Evolutionary conservation across 2,797 vertebrate genomes (phyloP).

Genomic region (Chelonia mydas): DNA sequence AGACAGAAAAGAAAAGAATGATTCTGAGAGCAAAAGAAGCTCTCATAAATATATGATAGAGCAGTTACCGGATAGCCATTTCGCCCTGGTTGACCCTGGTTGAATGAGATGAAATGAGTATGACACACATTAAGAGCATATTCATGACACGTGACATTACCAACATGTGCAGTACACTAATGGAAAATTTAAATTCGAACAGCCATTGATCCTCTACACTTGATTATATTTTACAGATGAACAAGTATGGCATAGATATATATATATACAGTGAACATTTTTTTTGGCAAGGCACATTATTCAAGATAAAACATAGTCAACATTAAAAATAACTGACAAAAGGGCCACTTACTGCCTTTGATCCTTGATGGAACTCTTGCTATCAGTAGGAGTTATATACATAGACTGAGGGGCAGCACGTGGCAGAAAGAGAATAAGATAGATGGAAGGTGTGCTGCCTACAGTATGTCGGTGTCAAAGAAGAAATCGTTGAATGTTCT

Average conservation of each 20-base stretch:
- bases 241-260: not conserved
- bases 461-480: not conserved
- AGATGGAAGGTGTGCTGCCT: not conserved
- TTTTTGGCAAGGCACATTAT: not conserved
- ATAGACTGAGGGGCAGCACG: not conserved
- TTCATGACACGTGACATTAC: constrained; percentile 55
- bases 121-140: constrained; percentile 71
- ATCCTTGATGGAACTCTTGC: not conserved
- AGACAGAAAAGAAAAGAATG: constrained; percentile 9
- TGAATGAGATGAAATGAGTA: constrained; percentile 76
- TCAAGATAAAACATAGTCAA: not conserved
- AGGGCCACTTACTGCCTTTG: not conserved
- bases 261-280: not conserved
- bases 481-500: constrained; percentile 29
- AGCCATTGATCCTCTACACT: not conserved
- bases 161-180: constrained; percentile 52
- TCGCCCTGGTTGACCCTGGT: constrained; percentile 77
- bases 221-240: not conserved
- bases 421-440: not conserved
- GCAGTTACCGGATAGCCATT: constrained; percentile 76
- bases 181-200: not conserved
- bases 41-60: constrained; percentile 53
- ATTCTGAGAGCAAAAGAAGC: not conserved
- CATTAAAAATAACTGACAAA: not conserved
- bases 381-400: not conserved